Base-by-base conservation (phyloP, 2,888 invertebrate genomes). In the Sturmia bella region DNA sequence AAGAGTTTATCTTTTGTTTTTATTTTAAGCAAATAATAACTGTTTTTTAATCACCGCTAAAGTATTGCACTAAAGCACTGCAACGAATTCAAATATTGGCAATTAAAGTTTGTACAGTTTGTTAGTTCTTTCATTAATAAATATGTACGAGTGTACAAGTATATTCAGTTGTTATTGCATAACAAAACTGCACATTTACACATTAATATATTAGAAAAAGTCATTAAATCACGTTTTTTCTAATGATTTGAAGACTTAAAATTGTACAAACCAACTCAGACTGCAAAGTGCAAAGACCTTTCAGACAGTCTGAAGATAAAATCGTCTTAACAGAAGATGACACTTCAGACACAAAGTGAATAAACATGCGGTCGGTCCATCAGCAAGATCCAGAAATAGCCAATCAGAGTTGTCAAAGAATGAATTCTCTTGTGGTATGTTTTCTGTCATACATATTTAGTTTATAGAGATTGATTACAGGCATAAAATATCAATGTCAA, bases 211-310 rank as follows among this genome's bases (percentile, higher is more conserved):
- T 50, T 48, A 66, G 64, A 66, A 66, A 56, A 66, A 66, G 68
- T 59, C 68, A 59, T 68, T 68, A 52, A 75, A 75, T 68, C 75
- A 75, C 68, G 75, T 52, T 75, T 68, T 59, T 66, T 66, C 59
- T 68, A 68, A 68, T 59, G 66, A 75, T 59, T 32, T 59, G 21
- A 41, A 75, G 74, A 75, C 39, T 66, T 56, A 19, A 45, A 75
- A 59, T 75, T 75, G 57, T 68, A 50, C 39, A 37, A 48, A n/a
- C n/a, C 64, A 66, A n/a, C 39, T 27, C 41, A 24, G 39, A 50
- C 41, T 11, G 19, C 48, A 63, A 39, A 77, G 76, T 56, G 69
- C 76, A 77, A 69, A 63, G 61, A 77, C 76, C 68, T 77, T 48
- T 69, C 13, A 63, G 32, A 37, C 32, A 54, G 37, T 64, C 77